A percentile compares a stretch with the other conserved stretches of the same genome.
phyloP scores from a whole-genome alignment of 2,888 invertebrate genomes.

The Teleiodes luculella region DNA sequence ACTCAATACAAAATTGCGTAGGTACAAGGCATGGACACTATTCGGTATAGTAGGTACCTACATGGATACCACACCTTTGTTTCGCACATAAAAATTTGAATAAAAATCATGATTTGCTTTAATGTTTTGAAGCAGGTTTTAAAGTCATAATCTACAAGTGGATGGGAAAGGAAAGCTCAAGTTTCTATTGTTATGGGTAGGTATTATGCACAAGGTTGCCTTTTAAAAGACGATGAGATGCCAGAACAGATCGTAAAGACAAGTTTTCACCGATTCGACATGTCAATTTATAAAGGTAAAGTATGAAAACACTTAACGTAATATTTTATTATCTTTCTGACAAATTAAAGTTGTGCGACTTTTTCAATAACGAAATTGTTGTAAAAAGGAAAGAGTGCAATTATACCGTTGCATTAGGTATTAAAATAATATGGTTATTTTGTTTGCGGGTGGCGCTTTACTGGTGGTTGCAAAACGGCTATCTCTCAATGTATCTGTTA shows the following conservation, averaged over 20 bases:
- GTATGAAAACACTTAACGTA: conserved; percentile 58
- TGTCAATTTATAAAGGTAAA: conserved; percentile 57
- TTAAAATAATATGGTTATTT: conserved; percentile 38
- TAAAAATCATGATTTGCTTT: too few species aligned
- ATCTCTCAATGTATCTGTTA: conserved; percentile 51
- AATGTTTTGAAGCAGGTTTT: too few species aligned
- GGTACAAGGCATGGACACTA: too few species aligned
- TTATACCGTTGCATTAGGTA: conserved; percentile 38
- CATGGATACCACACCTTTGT: too few species aligned
- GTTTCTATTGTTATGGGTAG: too few species aligned
- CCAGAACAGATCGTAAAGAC: conserved; percentile 34
- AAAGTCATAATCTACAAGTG: too few species aligned
- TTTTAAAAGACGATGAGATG: conserved; percentile 46
- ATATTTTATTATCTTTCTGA: conserved; percentile 47
- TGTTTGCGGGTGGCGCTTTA: conserved; percentile 42
- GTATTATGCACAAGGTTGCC: conserved; percentile 23
- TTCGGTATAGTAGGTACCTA: too few species aligned
- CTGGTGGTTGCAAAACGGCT: conserved; percentile 33
- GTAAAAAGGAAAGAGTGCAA: conserved; percentile 31
- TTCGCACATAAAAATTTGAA: too few species aligned
- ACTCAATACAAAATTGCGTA: too few species aligned
- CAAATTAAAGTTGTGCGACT: conserved; percentile 47
- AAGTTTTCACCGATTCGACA: conserved; percentile 48
- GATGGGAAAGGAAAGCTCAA: too few species aligned
- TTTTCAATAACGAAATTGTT: conserved; percentile 32